Conservation (phyloP, 2,797 vertebrate species). For the Macrochelys suwanniensis region DNA sequence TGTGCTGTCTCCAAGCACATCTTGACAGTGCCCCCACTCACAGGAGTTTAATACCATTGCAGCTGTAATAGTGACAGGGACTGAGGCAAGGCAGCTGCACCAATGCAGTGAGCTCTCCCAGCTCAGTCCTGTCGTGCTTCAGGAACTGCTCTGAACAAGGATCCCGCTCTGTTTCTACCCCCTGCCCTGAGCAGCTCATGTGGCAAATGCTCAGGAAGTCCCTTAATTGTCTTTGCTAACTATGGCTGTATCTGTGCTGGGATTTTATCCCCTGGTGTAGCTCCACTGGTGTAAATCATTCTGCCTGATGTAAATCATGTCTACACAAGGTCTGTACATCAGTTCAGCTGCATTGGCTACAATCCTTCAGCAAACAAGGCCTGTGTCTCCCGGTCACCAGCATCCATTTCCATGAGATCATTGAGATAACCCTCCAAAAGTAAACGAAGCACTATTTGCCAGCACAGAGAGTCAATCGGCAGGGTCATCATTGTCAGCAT, state of each 20-base stretch:
- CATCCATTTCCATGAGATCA: not conserved
- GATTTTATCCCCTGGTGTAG: not conserved
- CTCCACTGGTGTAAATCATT: rapidly evolving
- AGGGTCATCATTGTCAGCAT: not conserved
- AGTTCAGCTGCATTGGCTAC: not conserved
- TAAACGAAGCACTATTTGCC: not conserved
- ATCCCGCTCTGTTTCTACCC: not conserved
- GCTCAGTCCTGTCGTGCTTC: not conserved
- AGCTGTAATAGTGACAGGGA: rapidly evolving
- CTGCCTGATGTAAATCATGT: not conserved
- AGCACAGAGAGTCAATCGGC: not conserved
- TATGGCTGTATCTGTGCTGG: not conserved
- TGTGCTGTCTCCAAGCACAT: not conserved
- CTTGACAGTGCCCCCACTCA: not conserved
- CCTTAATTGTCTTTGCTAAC: not conserved
- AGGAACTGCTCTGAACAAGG: not conserved
- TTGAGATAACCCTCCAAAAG: not conserved
- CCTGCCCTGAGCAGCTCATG: not conserved
- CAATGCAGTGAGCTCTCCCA: rapidly evolving
- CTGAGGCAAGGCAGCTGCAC: rapidly evolving
- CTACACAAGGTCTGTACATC: not conserved
- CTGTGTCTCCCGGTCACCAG: not conserved
- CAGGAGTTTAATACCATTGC: rapidly evolving
- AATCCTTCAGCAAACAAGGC: not conserved
- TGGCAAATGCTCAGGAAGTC: not conserved